These are phyloP conservation scores for Taeniopygia guttata DNA, from an alignment of 2,797 vertebrate species.

Conservation along the genomic window DNA sequence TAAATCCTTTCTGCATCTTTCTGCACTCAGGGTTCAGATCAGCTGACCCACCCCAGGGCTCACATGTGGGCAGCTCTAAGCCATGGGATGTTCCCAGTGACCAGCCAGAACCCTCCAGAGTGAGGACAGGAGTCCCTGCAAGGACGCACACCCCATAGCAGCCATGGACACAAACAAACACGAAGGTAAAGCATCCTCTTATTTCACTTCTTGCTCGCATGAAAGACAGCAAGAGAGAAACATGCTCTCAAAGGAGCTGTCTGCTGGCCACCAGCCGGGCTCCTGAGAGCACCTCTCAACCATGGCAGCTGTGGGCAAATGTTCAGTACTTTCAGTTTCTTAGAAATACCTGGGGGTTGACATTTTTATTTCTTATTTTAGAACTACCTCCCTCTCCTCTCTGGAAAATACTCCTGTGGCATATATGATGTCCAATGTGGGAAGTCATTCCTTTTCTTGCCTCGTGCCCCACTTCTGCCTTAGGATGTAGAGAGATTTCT, in stretches of 20 bases:
- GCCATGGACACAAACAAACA: conserved; percentile 76
- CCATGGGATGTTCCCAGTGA: conserved; percentile 63
- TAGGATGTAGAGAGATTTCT: neutral
- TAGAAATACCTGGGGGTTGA: neutral
- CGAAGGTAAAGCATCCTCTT: conserved; percentile 69
- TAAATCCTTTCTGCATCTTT: conserved; percentile 69
- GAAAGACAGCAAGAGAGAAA: neutral
- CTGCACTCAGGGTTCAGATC: conserved; percentile 68
- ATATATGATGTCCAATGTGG: neutral
- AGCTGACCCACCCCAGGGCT: conserved; percentile 60
- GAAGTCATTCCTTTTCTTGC: neutral
- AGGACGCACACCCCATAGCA: conserved; percentile 43
- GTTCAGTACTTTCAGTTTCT: neutral
- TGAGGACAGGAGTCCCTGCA: conserved; percentile 57
- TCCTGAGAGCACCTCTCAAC: neutral
- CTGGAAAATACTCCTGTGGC: neutral
- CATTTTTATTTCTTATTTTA: neutral
- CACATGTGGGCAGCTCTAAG: conserved; percentile 62
- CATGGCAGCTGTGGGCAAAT: neutral
- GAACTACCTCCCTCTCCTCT: neutral
- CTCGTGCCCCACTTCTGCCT: neutral
- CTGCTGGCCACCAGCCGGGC: neutral
- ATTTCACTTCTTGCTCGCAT: conserved; percentile 14
- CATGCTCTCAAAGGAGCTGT: neutral
- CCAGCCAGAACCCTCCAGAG: conserved; percentile 64